A percentile compares a stretch with the other conserved stretches of the same genome.
These are phyloP conservation scores for Parotocinclus haroldoi DNA, from an alignment of 2,797 vertebrate species.

Conservation along the genomic window DNA sequence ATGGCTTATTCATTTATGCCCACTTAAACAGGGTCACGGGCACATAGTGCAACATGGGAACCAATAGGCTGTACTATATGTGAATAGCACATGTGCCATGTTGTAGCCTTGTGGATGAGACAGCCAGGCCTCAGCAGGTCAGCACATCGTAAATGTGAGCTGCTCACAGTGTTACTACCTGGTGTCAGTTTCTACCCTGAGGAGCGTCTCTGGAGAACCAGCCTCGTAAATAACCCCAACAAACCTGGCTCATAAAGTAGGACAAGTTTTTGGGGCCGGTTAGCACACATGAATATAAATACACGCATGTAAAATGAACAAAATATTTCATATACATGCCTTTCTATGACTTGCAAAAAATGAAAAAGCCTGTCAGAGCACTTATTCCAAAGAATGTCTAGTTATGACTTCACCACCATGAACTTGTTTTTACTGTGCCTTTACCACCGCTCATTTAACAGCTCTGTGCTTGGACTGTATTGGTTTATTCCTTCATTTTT, in stretches of 20 bases:
- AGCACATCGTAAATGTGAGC: conserved; percentile 41
- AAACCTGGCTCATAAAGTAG: conserved; percentile 30
- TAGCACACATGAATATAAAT: neutral
- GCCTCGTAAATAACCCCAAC: conserved; percentile 41
- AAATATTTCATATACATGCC: neutral
- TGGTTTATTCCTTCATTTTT: no score
- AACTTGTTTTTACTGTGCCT: no score
- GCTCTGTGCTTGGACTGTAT: no score
- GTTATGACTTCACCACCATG: no score
- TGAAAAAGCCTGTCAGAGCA: no score
- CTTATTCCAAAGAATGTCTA: no score
- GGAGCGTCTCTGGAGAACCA: conserved; percentile 25
- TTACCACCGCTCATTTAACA: no score
- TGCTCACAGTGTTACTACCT: conserved; percentile 43
- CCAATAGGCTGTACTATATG: no score
- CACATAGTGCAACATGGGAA: no score
- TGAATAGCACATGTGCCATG: no score
- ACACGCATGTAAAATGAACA: neutral
- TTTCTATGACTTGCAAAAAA: neutral
- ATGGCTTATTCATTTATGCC: no score
- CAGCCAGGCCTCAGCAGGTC: conserved; percentile 18
- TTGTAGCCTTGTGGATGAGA: conserved; percentile 14
- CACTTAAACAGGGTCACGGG: no score
- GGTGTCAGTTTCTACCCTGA: conserved; percentile 44
- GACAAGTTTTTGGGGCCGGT: conserved; percentile 14